Base-by-base conservation (phyloP, 2,888 invertebrate species). In the Orthonychiurus folsomi region DNA sequence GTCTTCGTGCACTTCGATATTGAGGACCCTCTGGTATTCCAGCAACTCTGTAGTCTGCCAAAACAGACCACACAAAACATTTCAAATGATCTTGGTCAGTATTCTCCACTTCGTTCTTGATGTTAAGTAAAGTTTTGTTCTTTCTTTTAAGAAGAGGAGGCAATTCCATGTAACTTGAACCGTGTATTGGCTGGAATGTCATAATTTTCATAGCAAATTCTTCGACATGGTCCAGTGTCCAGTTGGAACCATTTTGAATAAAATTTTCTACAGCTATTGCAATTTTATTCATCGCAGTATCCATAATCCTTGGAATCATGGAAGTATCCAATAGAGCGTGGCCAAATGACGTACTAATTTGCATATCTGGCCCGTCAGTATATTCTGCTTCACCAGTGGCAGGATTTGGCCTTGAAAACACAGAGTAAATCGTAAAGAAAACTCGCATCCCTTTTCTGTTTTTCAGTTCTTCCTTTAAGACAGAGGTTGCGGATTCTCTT, bases 41-140 rank as follows among this genome's bases (percentile, higher is more conserved):
- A n/a, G 15, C 28, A 5, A 56, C 5, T 56, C 27, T 27, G n/a
- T 5, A 9, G 20, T 56, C 28, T 20, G 56, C 27, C 12, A 56
- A 37, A 12, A 25, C 2, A 15, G 27, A 27, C 56, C 56, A 56
- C n/a, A 28, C n/a, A 27, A 56, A 56, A 20, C 37, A 37, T 37
- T 37, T 37, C 9, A 37, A 15, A 37, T 37, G 37, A 37, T 37
- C 37, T 5, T 37, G 9, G 37, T 37, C 37, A 15, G 37, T 5
- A 37, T 5, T 37, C 5, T 15, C 9, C 5, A 37, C 15, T 9
- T 37, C 15, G 15, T 37, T 37, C 15, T 37, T 37, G 37, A 37
- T 15, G 37, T 37, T 37, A 9, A 37, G 15, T 9, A 37, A 15
- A 37, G 37, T 37, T 15, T 37, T 37, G 15, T 37, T 9, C 37